Base-by-base conservation (phyloP, 2,888 invertebrate species). In the Phortica magna region DNA sequence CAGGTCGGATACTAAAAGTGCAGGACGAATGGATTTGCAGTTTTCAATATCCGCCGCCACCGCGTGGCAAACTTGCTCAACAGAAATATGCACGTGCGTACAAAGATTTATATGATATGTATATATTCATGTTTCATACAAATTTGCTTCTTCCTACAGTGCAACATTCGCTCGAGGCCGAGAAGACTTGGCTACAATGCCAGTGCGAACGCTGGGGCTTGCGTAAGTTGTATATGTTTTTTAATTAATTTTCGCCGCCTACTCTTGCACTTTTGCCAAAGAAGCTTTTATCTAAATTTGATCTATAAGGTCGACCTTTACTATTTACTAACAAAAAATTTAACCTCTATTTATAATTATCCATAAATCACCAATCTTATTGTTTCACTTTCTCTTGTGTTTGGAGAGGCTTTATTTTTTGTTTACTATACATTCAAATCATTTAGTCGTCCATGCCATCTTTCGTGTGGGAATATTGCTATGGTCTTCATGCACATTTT, bases 21-120 rank as follows among this genome's bases (percentile, higher is more conserved):
- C 97, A 97, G 92, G 97, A 98, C 91, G 97, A 98, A 92, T 98
- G 98, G 97, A 97, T 98, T 88, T 98, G 98, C 92, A 97, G 97
- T 84, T 98, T 98, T 92, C 94, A 96, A 81, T 97, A 97, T 92
- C 97, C 97, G 68, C 96, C 97, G 73, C 94, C 94, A 82, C 94
- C 94, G 64, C 90, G 92, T 77, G 94, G 94, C 79, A 94, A 93
- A 84, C 92, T 94, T 78, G 94, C 94, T 78, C 95, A 95, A 90
- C 94, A 94, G 85, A 93, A 94, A 80, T 95, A 94, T 91, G 94
- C 95, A 83, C 93, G 95, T 94, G 91, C 93, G 93, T 91, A 14
- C 75, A 53, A 59, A 17, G 2, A 39, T 1, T 5, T 61, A 17
- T 19, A 19, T 1, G 31, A 61, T 61, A 14, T 61, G 5, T 31